Evolutionary conservation across 37 sponge, comb jelly and placozoan species (phyloP).

Genomic region (Chondrilla cf. caribensis): DNA sequence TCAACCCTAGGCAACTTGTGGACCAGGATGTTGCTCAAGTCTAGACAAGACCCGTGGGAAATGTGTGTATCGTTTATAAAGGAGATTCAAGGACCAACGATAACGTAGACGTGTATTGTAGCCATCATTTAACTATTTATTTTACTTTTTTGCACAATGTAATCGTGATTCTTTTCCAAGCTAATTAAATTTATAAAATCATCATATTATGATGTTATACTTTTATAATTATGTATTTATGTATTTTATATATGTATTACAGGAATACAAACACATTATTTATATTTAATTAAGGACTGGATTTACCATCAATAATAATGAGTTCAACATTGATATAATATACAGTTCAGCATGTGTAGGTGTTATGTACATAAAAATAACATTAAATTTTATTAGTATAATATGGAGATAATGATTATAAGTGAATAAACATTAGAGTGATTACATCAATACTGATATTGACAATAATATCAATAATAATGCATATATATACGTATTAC

Average conservation of each 20-base stretch:
- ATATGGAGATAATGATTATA: no score
- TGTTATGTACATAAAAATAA: no score
- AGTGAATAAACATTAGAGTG: no score
- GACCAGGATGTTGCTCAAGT: not conserved
- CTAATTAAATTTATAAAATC: not conserved
- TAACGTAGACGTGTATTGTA: not conserved
- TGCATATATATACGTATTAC: no score
- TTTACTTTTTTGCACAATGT: not conserved
- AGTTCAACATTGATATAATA: no score
- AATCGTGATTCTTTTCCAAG: not conserved
- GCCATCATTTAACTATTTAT: not conserved
- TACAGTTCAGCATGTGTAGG: no score
- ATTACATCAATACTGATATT: no score
- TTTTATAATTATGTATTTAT: not conserved
- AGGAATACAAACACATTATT: not conserved
- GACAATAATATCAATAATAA: no score
- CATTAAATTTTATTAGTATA: no score
- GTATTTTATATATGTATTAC: not conserved
- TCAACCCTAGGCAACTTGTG: not conserved
- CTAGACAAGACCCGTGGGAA: not conserved
- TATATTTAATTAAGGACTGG: not conserved
- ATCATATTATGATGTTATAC: not conserved
- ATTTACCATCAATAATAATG: no score
- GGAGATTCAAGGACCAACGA: not conserved
- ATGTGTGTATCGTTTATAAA: slow-evolving; percentile 6